Evolutionary conservation across 2,797 vertebrate species (phyloP).

Genomic region (Danionella dracula): DNA sequence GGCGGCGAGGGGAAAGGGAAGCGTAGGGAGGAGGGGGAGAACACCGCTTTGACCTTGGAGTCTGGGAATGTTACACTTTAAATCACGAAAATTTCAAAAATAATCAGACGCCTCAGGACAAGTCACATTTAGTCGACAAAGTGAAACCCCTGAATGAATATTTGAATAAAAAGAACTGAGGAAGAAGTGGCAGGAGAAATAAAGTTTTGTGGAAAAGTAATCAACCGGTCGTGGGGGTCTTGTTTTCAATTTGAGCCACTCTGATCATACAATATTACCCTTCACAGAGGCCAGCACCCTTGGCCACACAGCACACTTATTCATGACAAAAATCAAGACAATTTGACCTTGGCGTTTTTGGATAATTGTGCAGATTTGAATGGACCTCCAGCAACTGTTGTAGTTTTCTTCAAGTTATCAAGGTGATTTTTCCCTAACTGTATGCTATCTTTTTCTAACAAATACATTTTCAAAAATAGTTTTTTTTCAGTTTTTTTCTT

Average conservation of each 20-base stretch:
- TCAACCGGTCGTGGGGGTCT: constrained; percentile 73
- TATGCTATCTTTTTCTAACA: neutral
- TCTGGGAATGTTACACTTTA: constrained; percentile 74
- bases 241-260: constrained; percentile 75
- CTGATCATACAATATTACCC: constrained; percentile 65
- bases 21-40: constrained; percentile 42
- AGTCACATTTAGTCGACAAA: constrained; percentile 72
- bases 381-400: neutral
- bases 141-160: constrained; percentile 70
- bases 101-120: constrained; percentile 63
- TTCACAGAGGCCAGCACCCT: constrained; percentile 33
- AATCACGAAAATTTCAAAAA: constrained; percentile 62
- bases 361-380: neutral
- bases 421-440: neutral
- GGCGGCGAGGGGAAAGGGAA: constrained; percentile 37
- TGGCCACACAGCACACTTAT: constrained; percentile 55
- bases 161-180: constrained; percentile 71
- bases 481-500: too few species aligned
- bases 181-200: constrained; percentile 67
- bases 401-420: neutral
- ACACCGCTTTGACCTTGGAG: constrained; percentile 68
- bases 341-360: constrained; percentile 5
- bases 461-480: too few species aligned
- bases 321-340: constrained; percentile 45
- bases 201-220: constrained; percentile 69